These are phyloP conservation scores for Forbesichthys agassizii DNA, from an alignment of 2,113 vertebrate genomes.

Conservation along the genomic window DNA sequence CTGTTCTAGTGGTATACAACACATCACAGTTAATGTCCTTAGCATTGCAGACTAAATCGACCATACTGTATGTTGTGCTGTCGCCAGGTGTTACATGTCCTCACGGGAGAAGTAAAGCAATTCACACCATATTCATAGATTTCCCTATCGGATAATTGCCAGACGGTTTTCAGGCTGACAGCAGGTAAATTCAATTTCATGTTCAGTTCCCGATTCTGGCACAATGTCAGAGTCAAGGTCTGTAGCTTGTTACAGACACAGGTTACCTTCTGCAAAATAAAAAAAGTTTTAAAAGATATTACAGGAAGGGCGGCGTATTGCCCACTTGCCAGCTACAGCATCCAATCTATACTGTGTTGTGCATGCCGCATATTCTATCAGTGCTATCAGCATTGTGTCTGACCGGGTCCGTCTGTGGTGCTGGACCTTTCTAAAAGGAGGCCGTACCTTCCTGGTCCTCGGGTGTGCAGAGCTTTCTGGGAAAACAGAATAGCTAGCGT, in stretches of 20 bases:
- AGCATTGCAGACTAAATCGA: background rate
- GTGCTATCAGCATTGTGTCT: conserved; percentile 19
- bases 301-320: conserved; percentile 20
- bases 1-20: background rate
- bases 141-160: background rate
- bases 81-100: background rate
- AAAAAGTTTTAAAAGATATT: conserved; percentile 4
- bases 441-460: conserved; percentile 18
- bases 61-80: background rate
- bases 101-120: background rate
- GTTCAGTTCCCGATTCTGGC: background rate
- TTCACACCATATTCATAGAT: background rate
- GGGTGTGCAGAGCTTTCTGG: conserved; percentile 35
- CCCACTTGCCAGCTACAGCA: background rate
- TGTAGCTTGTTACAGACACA: background rate
- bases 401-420: conserved; percentile 9
- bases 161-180: background rate
- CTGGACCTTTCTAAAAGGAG: conserved; percentile 39
- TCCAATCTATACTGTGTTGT: background rate
- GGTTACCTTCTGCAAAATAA: background rate
- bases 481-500: conserved; percentile 48
- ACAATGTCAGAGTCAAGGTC: background rate
- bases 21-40: background rate
- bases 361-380: background rate
- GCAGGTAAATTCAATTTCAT: background rate